phyloP scores from a whole-genome alignment of 2,888 invertebrate genomes.

The Cinara cedri region DNA sequence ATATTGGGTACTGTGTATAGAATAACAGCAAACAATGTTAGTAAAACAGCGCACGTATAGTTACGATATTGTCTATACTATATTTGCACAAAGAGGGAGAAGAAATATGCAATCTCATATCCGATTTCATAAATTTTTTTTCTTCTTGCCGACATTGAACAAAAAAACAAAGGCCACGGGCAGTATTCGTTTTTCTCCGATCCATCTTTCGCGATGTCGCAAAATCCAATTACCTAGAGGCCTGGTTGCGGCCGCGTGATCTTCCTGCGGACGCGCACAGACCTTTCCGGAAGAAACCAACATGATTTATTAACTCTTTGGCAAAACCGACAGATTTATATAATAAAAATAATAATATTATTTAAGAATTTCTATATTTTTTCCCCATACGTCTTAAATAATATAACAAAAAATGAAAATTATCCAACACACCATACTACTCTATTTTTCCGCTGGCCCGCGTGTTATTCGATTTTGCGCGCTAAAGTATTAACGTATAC shows the following conservation, averaged over 20 bases:
- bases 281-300: conserved; percentile 44
- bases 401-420: too few species aligned
- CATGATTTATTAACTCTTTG: conserved; percentile 55
- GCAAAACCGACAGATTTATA: conserved; percentile 24
- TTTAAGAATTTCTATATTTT: too few species aligned
- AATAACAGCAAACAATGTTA: neutral
- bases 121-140: conserved; percentile 45
- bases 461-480: too few species aligned
- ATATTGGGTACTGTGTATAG: neutral
- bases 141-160: neutral
- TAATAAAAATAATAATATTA: too few species aligned
- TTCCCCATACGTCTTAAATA: too few species aligned
- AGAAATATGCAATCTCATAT: conserved; percentile 46
- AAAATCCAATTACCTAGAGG: conserved; percentile 54
- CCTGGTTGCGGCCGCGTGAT: conserved; percentile 20
- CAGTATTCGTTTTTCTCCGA: conserved; percentile 40
- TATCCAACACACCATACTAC: too few species aligned
- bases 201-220: conserved; percentile 54
- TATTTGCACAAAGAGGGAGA: conserved; percentile 31
- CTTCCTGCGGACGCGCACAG: neutral
- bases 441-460: too few species aligned
- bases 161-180: conserved; percentile 41
- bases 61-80: conserved; percentile 51
- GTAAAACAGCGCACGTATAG: conserved; percentile 41
- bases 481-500: too few species aligned